Evolutionary conservation across 2,797 vertebrate species (phyloP), one percentile per base, ranked within the genome.

Genomic region (Anguilla megastoma): DNA sequence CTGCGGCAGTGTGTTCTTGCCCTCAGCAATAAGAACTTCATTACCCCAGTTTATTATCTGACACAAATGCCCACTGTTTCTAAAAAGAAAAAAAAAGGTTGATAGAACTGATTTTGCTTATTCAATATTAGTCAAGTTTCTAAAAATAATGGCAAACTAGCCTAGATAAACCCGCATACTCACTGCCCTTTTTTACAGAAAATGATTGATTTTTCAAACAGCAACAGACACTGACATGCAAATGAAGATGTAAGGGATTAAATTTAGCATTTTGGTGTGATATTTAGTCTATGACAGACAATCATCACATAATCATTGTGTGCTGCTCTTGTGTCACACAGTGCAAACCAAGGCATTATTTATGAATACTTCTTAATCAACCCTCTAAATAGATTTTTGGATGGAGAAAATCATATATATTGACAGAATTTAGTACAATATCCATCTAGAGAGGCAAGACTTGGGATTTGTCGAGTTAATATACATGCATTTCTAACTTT

Each of bases 41-140:
- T 91, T 90, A 93, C 92, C 93, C 94, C 90, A 90, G 92, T 94
- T 94, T 92, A 95, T 95, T 93, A 94, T 90, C 90, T 89, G 79
- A 82, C 79, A 50, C 21, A n/a, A 82, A 48, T 50, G 2, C 36
- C 21, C 41, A 48, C 45, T n/a, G 45, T 82, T 21, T 82, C 21
- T 21, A 45, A 82, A 50, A 82, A 50, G n/a, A 27, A n/a, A 63
- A 41, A 21, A 24, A 69, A 84, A 27, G 24, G 9, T 27, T 54
- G 50, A 27, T 56, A 56, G 12, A 7, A 21, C 52, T 7, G 54
- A 56, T 60, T 21, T 10, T 85, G 52, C 30, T 56, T 33, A 36
- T 85, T 33, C 30, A 36, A 3, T 41, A 33, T 60, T 16, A 60
- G 30, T 85, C 54, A 41, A 9, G 30, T 41, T 24, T 3, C 79